A percentile compares a stretch with the other conserved stretches of the same genome.
Evolutionary conservation across 1,140 invertebrate species (phyloP).

Genomic region (Drosophila mojavensis): DNA sequence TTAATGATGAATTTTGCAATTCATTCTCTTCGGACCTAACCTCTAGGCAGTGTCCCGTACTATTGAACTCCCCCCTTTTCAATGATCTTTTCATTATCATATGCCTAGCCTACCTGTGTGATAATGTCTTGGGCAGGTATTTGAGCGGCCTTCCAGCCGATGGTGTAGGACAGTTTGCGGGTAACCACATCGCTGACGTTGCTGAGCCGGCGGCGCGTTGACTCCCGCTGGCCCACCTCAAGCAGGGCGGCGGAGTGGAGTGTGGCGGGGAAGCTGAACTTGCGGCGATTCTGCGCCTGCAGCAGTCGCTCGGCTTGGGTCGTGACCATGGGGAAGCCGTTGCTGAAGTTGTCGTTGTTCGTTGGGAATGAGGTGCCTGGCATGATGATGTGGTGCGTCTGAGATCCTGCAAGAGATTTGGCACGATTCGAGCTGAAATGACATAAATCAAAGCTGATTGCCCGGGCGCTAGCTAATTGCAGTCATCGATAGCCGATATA

Average conservation of each 20-base stretch:
- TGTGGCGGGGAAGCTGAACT: slow-evolving; percentile 86
- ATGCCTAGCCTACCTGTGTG: slow-evolving; percentile 76
- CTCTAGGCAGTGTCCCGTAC: too few species aligned
- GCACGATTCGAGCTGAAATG: slow-evolving; percentile 13
- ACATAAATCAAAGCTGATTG: slow-evolving; percentile 21
- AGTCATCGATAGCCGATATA: slow-evolving; percentile 19
- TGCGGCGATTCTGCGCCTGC: slow-evolving; percentile 82
- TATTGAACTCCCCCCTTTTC: too few species aligned
- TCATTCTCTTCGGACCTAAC: too few species aligned
- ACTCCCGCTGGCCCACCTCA: slow-evolving; percentile 65
- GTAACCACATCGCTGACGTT: slow-evolving; percentile 89
- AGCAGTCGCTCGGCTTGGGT: slow-evolving; percentile 65
- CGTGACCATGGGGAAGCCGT: slow-evolving; percentile 67
- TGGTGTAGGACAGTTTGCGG: slow-evolving; percentile 89
- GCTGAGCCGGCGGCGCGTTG: slow-evolving; percentile 86
- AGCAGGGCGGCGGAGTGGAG: slow-evolving; percentile 83
- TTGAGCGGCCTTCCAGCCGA: slow-evolving; percentile 87
- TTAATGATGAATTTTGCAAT: too few species aligned
- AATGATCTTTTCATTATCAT: too few species aligned
- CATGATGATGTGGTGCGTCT: slow-evolving; percentile 43
- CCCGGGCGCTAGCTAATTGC: slow-evolving; percentile 29
- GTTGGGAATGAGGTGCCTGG: slow-evolving; percentile 73
- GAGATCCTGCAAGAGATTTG: slow-evolving; percentile 57
- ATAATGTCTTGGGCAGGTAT: slow-evolving; percentile 86
- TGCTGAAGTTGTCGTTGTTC: slow-evolving; percentile 75